phyloP scores from a whole-genome alignment of 2,797 vertebrate genomes.

The Caiman crocodilus region DNA sequence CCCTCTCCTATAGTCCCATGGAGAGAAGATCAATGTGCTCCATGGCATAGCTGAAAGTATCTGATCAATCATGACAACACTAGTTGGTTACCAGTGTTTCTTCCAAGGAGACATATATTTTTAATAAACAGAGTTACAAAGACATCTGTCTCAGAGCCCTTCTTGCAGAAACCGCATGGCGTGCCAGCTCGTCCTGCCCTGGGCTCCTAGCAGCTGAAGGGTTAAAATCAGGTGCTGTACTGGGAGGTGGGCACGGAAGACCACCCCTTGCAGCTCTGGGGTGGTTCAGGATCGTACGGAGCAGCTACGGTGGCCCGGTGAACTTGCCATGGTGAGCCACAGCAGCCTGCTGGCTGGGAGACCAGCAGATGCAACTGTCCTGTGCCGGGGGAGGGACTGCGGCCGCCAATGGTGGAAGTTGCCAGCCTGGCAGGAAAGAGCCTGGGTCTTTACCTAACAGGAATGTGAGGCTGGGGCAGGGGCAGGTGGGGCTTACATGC shows the following conservation, averaged over 20 bases:
- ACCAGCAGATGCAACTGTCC: no score
- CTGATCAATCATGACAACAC: constrained; percentile 68
- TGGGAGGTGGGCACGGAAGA: background rate
- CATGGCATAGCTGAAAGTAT: constrained; percentile 74
- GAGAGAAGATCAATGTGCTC: constrained; percentile 70
- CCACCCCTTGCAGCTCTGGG: background rate
- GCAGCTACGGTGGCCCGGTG: no score
- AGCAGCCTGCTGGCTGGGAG: background rate
- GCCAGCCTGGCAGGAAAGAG: no score
- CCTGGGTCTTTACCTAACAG: background rate
- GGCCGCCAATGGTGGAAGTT: no score
- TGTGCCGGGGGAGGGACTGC: no score
- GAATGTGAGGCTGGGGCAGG: background rate
- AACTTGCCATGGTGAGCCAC: background rate
- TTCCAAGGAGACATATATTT: constrained; percentile 89
- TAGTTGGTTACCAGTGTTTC: constrained; percentile 82
- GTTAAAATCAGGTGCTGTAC: background rate
- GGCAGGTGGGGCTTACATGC: background rate
- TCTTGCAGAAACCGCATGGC: constrained; percentile 52
- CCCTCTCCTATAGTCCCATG: constrained; percentile 59
- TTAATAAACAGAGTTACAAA: constrained; percentile 88
- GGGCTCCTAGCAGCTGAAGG: background rate
- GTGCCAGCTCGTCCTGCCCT: background rate
- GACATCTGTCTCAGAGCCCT: constrained; percentile 77
- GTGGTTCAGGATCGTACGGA: no score